A percentile compares a stretch with the other conserved stretches of the same genome.
phyloP scores from a whole-genome alignment of 2,113 vertebrate genomes.

The Alaudala cheleensis region DNA sequence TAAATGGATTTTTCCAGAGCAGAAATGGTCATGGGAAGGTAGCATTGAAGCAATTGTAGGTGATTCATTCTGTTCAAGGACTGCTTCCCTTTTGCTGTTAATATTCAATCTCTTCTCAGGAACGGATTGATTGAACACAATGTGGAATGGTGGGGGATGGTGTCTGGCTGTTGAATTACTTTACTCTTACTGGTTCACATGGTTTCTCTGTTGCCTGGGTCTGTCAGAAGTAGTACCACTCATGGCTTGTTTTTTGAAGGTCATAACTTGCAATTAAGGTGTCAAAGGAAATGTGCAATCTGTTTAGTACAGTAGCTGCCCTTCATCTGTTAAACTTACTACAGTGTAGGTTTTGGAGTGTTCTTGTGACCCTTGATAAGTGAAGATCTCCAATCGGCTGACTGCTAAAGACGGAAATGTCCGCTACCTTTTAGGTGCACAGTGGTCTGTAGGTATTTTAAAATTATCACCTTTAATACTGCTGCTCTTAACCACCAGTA shows the following conservation, averaged over 20 bases:
- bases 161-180: background rate
- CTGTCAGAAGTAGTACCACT: background rate
- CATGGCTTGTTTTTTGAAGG: background rate
- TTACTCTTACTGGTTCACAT: background rate
- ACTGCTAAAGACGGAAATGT: background rate
- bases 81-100: constrained; percentile 26
- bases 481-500: background rate
- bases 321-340: background rate
- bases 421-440: background rate
- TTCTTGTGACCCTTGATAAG: background rate
- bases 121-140: background rate
- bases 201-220: background rate
- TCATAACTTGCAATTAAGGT: background rate
- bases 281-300: background rate
- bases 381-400: background rate
- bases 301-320: background rate
- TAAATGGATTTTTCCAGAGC: background rate
- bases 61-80: constrained; percentile 8
- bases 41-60: background rate
- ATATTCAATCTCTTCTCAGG: constrained; percentile 11
- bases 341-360: background rate
- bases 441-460: background rate
- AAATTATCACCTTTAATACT: background rate
- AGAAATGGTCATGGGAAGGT: background rate
- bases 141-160: background rate